Evolutionary conservation across 1,140 invertebrate species (phyloP).

Genomic region (Rhysida immarginata): DNA sequence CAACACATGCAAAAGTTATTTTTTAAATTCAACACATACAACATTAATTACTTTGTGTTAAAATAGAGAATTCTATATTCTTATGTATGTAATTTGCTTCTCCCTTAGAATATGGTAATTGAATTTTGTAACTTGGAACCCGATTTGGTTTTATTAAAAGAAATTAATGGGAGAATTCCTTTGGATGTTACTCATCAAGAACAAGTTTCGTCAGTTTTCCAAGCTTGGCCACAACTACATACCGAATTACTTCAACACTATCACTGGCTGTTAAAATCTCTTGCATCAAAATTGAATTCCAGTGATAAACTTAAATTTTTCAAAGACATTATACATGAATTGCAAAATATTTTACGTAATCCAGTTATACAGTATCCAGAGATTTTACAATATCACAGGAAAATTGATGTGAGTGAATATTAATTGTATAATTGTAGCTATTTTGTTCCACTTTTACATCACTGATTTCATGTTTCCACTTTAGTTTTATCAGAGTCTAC

Average conservation of each 20-base stretch:
- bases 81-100: no score
- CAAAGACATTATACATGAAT: no score
- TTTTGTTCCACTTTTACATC: no score
- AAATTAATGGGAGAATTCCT: neutral
- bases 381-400: neutral
- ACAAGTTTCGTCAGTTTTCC: neutral
- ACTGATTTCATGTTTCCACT: no score
- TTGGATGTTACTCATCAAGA: neutral
- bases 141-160: neutral
- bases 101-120: neutral
- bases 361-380: neutral
- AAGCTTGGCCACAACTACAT: neutral
- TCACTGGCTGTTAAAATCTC: neutral
- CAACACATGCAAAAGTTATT: no score
- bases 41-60: no score
- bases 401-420: constrained; percentile 4
- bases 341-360: neutral
- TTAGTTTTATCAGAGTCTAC: neutral
- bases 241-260: neutral
- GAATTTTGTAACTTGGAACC: neutral
- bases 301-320: no score
- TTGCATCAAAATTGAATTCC: no score
- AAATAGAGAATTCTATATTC: no score
- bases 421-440: no score
- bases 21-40: no score